Conservation (phyloP, 1,140 invertebrate species). For the Zaprionus camerounensis region DNA sequence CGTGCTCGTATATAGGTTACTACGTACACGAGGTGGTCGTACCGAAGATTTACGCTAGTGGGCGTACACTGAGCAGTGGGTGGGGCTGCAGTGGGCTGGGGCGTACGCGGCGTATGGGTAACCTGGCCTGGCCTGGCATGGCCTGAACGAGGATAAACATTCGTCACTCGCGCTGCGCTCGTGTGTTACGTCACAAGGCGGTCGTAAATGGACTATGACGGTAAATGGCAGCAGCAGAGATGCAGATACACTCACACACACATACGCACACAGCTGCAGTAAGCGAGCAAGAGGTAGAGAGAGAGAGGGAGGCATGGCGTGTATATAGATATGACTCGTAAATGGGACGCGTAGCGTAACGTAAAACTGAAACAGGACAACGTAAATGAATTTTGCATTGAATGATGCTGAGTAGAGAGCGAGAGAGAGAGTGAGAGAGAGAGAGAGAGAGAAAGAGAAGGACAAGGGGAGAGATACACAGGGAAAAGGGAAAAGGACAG, state of each 20-base stretch:
- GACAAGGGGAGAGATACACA: background rate
- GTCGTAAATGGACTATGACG: conserved; percentile 65
- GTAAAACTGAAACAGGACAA: conserved; percentile 79
- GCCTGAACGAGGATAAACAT: conserved; percentile 50
- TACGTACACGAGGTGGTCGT: conserved; percentile 57
- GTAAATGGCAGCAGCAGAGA: conserved; percentile 33
- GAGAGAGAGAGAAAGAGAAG: background rate
- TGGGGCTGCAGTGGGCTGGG: too few species aligned
- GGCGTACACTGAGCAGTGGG: background rate
- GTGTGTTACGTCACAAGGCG: conserved; percentile 66
- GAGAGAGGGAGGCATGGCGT: background rate
- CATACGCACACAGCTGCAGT: conserved; percentile 7
- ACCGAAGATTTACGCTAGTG: conserved; percentile 77
- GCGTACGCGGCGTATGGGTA: background rate
- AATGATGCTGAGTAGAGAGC: conserved; percentile 61
- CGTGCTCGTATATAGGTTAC: conserved; percentile 75
- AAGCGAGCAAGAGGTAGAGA: background rate
- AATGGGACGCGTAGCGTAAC: conserved; percentile 76
- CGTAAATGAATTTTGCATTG: conserved; percentile 82
- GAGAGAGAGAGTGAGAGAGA: background rate
- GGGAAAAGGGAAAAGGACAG: background rate
- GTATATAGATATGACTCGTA: conserved; percentile 33
- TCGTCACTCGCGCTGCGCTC: conserved; percentile 48
- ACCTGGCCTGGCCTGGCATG: conserved; percentile 13
- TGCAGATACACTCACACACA: conserved; percentile 29